Percentiles rank a stretch among this genome's conserved stretches.
Conservation (phyloP, 2,888 invertebrate genomes). For the Nomada ferruginata region DNA sequence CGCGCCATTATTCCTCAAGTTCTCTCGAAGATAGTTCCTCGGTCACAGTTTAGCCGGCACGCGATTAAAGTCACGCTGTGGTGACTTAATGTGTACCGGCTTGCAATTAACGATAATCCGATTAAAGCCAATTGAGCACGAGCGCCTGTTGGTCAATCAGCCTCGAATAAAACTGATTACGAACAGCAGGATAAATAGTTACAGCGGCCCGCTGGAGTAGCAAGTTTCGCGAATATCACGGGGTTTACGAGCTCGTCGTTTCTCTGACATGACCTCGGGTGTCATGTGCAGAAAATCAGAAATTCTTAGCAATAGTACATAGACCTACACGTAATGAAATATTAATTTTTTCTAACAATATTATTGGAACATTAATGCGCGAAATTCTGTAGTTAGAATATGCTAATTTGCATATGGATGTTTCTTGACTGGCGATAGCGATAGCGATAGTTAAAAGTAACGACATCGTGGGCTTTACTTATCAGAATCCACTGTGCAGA, state of each 20-base stretch:
- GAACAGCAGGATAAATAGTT: slow-evolving; percentile 70
- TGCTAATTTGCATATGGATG: not conserved
- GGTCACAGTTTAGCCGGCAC: not conserved
- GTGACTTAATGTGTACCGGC: slow-evolving; percentile 44
- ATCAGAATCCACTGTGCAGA: not conserved
- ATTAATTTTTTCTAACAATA: not conserved
- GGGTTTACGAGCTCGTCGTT: not conserved
- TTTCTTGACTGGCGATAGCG: not conserved
- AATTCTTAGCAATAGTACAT: no score
- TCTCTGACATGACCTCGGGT: not conserved
- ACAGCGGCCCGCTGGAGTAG: slow-evolving; percentile 8
- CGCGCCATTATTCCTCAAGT: no score
- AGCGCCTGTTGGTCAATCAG: slow-evolving; percentile 54
- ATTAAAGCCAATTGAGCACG: slow-evolving; percentile 65
- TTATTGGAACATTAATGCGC: not conserved
- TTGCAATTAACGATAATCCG: slow-evolving; percentile 64
- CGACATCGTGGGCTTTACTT: not conserved
- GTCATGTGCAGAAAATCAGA: not conserved
- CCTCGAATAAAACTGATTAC: slow-evolving; percentile 42
- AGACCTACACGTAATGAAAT: not conserved
- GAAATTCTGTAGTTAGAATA: not conserved
- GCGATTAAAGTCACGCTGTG: slow-evolving; percentile 6
- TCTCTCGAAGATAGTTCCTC: not conserved
- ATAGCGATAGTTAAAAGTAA: not conserved
- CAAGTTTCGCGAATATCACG: slow-evolving; percentile 13